phyloP scores from a whole-genome alignment of 1,140 invertebrate genomes.

The Stegodyphus dumicola region DNA sequence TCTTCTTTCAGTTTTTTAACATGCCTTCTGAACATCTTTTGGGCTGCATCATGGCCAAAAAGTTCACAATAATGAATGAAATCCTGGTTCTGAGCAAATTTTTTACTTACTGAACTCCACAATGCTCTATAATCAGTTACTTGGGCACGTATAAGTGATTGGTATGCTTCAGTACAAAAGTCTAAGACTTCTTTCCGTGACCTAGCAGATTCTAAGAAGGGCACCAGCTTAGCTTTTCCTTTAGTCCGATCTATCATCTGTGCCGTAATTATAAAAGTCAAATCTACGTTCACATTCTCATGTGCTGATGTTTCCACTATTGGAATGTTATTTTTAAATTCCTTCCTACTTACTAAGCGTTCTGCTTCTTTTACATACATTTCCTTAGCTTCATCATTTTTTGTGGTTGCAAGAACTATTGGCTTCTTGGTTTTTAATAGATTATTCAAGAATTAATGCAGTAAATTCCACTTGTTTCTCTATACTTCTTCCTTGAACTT shows the following conservation, averaged over 20 bases:
- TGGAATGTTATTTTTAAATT: slow-evolving; percentile 86
- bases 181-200: slow-evolving; percentile 89
- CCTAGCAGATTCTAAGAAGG: slow-evolving; percentile 87
- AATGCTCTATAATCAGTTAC: slow-evolving; percentile 83
- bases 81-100: slow-evolving; percentile 86
- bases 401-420: slow-evolving; percentile 93
- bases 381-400: slow-evolving; percentile 94
- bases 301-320: slow-evolving; percentile 95
- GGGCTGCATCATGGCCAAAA: slow-evolving; percentile 87
- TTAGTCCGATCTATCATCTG: slow-evolving; percentile 88
- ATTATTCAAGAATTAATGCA: slow-evolving; percentile 81
- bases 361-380: slow-evolving; percentile 89
- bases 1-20: slow-evolving; percentile 88
- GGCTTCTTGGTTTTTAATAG: slow-evolving; percentile 94
- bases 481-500: slow-evolving; percentile 82
- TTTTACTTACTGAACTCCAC: slow-evolving; percentile 88
- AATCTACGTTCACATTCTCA: slow-evolving; percentile 96
- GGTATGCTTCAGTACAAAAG: slow-evolving; percentile 87
- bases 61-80: slow-evolving; percentile 88
- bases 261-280: slow-evolving; percentile 90
- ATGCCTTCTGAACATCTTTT: slow-evolving; percentile 82
- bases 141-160: slow-evolving; percentile 83
- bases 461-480: slow-evolving; percentile 86
- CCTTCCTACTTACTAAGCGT: slow-evolving; percentile 86
- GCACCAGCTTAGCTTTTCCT: slow-evolving; percentile 77